Base-by-base conservation (phyloP, 2,888 invertebrate species). In the Coleophora flavipennella region DNA sequence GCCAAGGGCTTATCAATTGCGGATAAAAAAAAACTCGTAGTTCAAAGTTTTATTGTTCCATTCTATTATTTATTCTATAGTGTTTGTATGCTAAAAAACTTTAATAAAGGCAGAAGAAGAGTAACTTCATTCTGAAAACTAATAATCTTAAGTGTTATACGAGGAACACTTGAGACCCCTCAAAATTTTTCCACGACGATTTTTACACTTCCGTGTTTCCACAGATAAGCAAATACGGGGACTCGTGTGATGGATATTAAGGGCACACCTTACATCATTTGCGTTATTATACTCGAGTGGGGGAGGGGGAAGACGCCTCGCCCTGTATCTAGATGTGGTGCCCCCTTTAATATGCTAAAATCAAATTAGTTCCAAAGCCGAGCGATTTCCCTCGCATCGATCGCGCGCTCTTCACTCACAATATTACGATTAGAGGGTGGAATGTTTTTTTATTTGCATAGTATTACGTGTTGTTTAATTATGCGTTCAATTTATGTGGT, bases 261-360 rank as follows among this genome's bases (percentile, higher is more conserved):
- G 72, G 83, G 80, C 84, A 73, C 84, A 83, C 84, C 84, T 83
- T 84, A 78, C 81, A 80, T 84, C 84, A 83, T 83, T 83, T 83
- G 74, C 77, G 79, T 83, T 84, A 83, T 84, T 83, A 83, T 75
- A 55, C 45, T 52, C 54, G 60, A 54, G 33, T 14, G 38, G 61
- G 63, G 59, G 63, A 55, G 69, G 70, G 65, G 55, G 66, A 77
- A 79, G 79, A 80, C 77, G 75, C 68, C 20, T 67, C 70, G 75
- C 71, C 83, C 81, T 77, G 76, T 72, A 77, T 77, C 79, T 78
- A 77, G 77, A 78, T 75, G 68, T 67, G 57, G 63, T 68, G 59
- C 67, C 73, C 72, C 74, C 77, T 75, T 79, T 84, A 83, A 83
- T 83, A 84, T 83, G 84, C 83, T 84, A 83, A 84, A 84, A 83